Conservation (phyloP, 64 coral and sea anemone species). For the Montipora cactus region DNA sequence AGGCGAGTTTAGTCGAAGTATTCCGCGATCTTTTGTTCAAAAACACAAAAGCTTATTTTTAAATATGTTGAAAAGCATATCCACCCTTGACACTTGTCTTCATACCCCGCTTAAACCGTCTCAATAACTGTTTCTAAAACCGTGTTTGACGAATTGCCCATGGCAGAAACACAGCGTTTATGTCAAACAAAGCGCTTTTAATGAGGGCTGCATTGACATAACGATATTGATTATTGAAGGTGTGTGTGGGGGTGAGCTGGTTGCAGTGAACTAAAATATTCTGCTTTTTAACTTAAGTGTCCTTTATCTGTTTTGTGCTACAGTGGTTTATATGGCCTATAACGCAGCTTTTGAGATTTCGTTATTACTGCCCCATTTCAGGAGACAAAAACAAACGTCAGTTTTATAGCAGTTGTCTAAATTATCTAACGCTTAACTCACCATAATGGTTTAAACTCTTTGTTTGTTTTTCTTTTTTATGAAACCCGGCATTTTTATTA, state of each 20-base stretch:
- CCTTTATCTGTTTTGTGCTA: background rate
- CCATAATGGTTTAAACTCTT: slow-evolving; percentile 16
- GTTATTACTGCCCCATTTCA: background rate
- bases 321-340: background rate
- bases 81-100: slow-evolving; percentile 48
- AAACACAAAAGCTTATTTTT: background rate
- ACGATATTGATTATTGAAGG: background rate
- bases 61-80: slow-evolving; percentile 45
- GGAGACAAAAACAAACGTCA: background rate
- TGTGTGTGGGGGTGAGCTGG: background rate
- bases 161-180: slow-evolving; percentile 4
- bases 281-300: background rate
- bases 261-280: slow-evolving; percentile 19
- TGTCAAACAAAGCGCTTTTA: slow-evolving; percentile 37
- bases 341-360: background rate
- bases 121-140: slow-evolving; percentile 31
- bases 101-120: background rate
- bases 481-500: slow-evolving; percentile 43
- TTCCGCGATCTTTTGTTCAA: slow-evolving; percentile 24
- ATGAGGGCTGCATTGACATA: slow-evolving; percentile 13
- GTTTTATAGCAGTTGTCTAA: slow-evolving; percentile 14
- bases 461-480: background rate
- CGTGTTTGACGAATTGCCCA: slow-evolving; percentile 5
- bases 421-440: slow-evolving; percentile 24
- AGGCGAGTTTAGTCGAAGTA: slow-evolving; percentile 13